A percentile compares a stretch with the other conserved stretches of the same genome.
Conservation (phyloP, 2,888 invertebrate genomes). For the Chalcis sispes region DNA sequence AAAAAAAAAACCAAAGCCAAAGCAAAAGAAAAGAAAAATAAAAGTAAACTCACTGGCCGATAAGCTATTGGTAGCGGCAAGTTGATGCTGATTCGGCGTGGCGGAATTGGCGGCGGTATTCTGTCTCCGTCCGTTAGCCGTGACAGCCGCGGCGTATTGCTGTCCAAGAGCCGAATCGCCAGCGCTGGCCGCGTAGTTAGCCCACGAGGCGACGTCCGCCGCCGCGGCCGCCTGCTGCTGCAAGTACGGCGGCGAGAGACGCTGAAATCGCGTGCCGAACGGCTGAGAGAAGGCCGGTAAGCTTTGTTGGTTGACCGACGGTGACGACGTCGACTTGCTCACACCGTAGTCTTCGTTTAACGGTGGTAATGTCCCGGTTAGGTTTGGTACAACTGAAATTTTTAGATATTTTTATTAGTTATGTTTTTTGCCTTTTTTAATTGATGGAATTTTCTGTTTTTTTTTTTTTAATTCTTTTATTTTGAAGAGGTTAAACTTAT, state of each 20-base stretch:
- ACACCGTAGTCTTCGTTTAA: conserved; percentile 69
- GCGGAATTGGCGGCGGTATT: conserved; percentile 57
- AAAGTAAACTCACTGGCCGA: conserved; percentile 82
- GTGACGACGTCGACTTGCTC: conserved; percentile 70
- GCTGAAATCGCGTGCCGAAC: conserved; percentile 75
- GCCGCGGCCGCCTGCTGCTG: conserved; percentile 61
- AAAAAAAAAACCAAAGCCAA: no score
- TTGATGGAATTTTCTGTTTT: background rate
- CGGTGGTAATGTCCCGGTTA: conserved; percentile 61
- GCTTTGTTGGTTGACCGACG: conserved; percentile 73
- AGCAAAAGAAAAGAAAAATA: background rate
- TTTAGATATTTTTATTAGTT: no score
- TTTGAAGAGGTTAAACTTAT: no score
- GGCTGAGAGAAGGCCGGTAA: conserved; percentile 80
- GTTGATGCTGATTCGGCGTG: conserved; percentile 71
- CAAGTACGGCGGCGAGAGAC: conserved; percentile 69
- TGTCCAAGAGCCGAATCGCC: background rate
- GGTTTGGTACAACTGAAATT: conserved; percentile 9
- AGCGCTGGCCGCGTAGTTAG: conserved; percentile 1
- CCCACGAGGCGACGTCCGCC: conserved; percentile 35
- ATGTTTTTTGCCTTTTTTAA: no score
- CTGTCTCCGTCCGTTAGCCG: background rate
- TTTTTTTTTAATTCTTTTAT: background rate
- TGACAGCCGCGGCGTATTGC: conserved; percentile 3
- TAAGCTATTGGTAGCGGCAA: conserved; percentile 84